Evolutionary conservation across 1,140 invertebrate genomes (phyloP).

Genomic region (Rhagoletis zephyria): DNA sequence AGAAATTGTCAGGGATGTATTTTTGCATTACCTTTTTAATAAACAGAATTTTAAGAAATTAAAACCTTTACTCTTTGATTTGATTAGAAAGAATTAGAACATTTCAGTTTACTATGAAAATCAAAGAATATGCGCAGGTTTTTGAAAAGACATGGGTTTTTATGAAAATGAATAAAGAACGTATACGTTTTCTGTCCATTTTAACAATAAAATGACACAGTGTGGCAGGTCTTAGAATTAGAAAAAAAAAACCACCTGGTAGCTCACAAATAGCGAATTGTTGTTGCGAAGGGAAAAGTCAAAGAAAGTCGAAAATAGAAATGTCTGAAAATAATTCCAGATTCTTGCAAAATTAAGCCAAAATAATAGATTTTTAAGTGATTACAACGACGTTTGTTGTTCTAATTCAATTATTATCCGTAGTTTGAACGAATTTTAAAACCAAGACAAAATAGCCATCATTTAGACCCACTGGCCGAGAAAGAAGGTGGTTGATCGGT

Average conservation of each 20-base stretch:
- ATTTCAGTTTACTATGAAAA: too few relatives aligned
- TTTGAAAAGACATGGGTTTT: too few relatives aligned
- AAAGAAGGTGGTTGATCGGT: constrained; percentile 8
- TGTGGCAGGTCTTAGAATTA: too few relatives aligned
- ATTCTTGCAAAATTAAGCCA: constrained; percentile 20
- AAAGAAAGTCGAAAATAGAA: constrained; percentile 37
- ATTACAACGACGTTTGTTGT: not conserved
- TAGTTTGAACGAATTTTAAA: not conserved
- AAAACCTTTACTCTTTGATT: too few relatives aligned
- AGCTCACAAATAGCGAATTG: not conserved
- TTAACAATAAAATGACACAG: too few relatives aligned
- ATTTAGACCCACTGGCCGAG: not conserved
- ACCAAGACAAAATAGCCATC: not conserved
- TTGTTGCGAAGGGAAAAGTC: constrained; percentile 43
- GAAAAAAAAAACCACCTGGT: not conserved
- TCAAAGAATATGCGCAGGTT: too few relatives aligned
- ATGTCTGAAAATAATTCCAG: constrained; percentile 36
- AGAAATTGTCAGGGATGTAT: constrained; percentile 1
- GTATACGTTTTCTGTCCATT: too few relatives aligned
- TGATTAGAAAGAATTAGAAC: too few relatives aligned
- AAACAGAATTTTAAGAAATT: too few relatives aligned
- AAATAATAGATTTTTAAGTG: not conserved
- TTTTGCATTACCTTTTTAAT: not conserved
- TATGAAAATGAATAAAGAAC: too few relatives aligned
- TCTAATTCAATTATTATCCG: not conserved